Base-by-base conservation (phyloP, 2,888 invertebrate genomes). In the Parthenolecanium corni region DNA sequence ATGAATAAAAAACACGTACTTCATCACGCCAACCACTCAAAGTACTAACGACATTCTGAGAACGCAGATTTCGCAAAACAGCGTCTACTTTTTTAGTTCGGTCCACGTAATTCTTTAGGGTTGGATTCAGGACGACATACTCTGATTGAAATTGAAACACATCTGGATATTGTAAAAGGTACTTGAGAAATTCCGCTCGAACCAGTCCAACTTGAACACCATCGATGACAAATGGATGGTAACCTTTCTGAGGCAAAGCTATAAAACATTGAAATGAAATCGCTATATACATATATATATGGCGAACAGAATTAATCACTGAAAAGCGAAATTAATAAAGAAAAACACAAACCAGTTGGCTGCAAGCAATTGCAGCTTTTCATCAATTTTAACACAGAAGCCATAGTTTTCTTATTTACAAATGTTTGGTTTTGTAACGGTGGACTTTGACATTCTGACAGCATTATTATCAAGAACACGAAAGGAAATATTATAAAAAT, bases 11-110 rank as follows among this genome's bases (percentile, higher is more conserved):
- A 38, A 38, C n/a, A 16, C 25, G 49, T 74, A 88, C 88, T 82
- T 95, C 94, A 78, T 94, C 86, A 72, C 94, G 80, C 94, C 94
- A 95, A 18, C 94, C 93, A 72, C 85, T 84, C 9, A 92, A 76
- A 47, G 93, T 86, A 67, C 85, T 78, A 72, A 92, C 86, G 68
- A 82, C 80, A 71, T 86, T 83, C 69, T 88, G 82, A 66, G 80
- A 80, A 66, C 85, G 79, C 71, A 92, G 78, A 72, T 86, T 82
- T 69, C 82, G 80, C 70, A 95, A 77, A 65, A 93, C 85, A 73
- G 82, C 80, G 67, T 89, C 89, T 52, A 94, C 79, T 71, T 82
- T 81, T 62, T 79, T 79, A 66, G 87, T 87, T 69, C 91, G 80
- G 71, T 89, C 87, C 68, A 84, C 81, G 72, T 90, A 91, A 71